Conservation (phyloP, 2,888 invertebrate genomes). For the Tipula lateralis region DNA sequence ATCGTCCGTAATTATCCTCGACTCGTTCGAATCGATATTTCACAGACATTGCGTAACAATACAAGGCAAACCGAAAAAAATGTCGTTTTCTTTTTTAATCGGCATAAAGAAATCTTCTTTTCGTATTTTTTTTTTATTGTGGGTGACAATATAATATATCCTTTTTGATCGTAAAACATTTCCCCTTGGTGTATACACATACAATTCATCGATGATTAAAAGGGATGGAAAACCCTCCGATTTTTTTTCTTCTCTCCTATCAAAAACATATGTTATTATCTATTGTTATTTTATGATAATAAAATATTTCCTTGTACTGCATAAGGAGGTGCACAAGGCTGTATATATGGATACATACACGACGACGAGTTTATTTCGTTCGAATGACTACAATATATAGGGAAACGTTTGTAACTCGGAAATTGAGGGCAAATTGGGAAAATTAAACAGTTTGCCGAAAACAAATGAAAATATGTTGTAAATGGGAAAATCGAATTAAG, state of each 20-base stretch:
- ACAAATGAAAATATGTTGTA: not conserved
- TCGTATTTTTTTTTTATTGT: not conserved
- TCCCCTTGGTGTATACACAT: too few species aligned
- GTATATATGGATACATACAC: too few species aligned
- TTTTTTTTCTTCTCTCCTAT: not conserved
- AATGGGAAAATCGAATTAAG: not conserved
- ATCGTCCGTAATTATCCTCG: too few species aligned
- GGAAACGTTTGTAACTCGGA: not conserved
- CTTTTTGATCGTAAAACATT: not conserved
- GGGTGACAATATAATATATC: slow-evolving; percentile 5
- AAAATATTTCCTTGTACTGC: not conserved
- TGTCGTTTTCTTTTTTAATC: not conserved
- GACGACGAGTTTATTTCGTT: not conserved
- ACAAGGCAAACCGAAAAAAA: too few species aligned
- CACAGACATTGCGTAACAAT: too few species aligned
- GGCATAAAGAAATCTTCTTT: not conserved
- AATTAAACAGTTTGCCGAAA: not conserved
- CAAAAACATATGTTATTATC: slow-evolving; percentile 24
- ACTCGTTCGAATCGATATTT: too few species aligned
- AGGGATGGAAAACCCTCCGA: not conserved
- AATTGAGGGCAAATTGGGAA: not conserved
- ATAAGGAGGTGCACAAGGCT: not conserved
- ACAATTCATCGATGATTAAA: too few species aligned
- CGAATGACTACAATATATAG: not conserved
- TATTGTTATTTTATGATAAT: slow-evolving; percentile 24